Percentiles rank a stretch among this genome's conserved stretches.
Conservation (phyloP, 2,113 vertebrate species). For the Butastur rufipennis region DNA sequence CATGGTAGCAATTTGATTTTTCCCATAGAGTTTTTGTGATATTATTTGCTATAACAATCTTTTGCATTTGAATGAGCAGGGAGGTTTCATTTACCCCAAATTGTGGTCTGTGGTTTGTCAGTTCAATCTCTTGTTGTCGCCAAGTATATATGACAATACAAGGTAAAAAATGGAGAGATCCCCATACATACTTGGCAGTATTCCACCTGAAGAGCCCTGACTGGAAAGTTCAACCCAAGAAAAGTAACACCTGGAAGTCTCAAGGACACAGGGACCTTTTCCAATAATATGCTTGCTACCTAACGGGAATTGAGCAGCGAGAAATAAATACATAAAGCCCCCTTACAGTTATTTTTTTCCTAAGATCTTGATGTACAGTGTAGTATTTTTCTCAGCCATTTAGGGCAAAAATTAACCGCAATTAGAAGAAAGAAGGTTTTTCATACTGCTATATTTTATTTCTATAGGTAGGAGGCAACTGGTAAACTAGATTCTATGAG, state of each 20-base stretch:
- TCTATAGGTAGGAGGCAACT: background rate
- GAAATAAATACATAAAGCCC: background rate
- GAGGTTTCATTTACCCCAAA: background rate
- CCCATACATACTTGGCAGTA: background rate
- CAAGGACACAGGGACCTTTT: background rate
- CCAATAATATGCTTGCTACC: background rate
- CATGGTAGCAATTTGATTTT: background rate
- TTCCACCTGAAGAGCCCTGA: background rate
- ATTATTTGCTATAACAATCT: background rate
- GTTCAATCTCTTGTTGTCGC: background rate
- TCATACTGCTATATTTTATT: background rate
- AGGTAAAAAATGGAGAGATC: background rate
- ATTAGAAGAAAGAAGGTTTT: background rate
- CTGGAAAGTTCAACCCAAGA: background rate
- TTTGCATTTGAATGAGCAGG: background rate
- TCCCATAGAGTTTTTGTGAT: background rate
- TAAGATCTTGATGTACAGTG: background rate
- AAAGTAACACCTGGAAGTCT: background rate
- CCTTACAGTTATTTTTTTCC: rapidly evolving
- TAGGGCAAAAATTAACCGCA: background rate
- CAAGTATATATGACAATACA: background rate
- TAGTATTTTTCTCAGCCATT: background rate
- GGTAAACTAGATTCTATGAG: background rate
- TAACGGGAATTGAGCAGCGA: background rate
- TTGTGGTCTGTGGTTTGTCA: background rate